A percentile compares a stretch with the other conserved stretches of the same genome.
Evolutionary conservation across 2,797 vertebrate species (phyloP).

Genomic region (Sarcoramphus papa): DNA sequence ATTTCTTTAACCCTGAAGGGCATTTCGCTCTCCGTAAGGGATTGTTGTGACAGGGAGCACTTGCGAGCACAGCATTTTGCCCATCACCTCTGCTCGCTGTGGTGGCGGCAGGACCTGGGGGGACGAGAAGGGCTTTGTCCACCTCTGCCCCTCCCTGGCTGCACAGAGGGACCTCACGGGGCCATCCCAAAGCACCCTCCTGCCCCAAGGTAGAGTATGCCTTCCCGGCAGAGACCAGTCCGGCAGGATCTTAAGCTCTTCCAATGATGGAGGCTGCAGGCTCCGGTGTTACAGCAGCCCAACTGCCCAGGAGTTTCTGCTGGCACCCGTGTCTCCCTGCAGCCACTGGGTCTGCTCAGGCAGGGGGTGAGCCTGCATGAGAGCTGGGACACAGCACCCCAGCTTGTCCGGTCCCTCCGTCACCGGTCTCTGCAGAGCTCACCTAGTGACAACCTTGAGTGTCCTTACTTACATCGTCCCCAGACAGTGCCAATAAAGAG

Average conservation of each 20-base stretch:
- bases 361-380: neutral
- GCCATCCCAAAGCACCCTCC: neutral
- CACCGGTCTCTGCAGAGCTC: neutral
- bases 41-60: neutral
- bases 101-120: neutral
- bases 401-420: neutral
- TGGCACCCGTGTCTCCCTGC: accelerated
- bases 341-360: neutral
- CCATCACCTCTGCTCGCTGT: neutral
- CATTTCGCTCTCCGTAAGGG: neutral
- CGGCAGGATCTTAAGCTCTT: neutral
- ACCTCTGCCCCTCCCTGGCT: neutral
- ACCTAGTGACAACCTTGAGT: conserved; percentile 55
- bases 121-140: neutral
- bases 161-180: neutral
- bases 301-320: neutral
- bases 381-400: neutral
- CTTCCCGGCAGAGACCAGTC: neutral
- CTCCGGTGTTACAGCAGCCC: neutral
- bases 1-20: neutral
- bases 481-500: conserved; percentile 37
- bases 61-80: neutral
- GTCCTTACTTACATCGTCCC: conserved; percentile 18
- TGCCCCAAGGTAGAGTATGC: neutral
- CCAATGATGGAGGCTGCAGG: accelerated